phyloP scores from a whole-genome alignment of 2,888 invertebrate species.

The Melipona bicolor region DNA sequence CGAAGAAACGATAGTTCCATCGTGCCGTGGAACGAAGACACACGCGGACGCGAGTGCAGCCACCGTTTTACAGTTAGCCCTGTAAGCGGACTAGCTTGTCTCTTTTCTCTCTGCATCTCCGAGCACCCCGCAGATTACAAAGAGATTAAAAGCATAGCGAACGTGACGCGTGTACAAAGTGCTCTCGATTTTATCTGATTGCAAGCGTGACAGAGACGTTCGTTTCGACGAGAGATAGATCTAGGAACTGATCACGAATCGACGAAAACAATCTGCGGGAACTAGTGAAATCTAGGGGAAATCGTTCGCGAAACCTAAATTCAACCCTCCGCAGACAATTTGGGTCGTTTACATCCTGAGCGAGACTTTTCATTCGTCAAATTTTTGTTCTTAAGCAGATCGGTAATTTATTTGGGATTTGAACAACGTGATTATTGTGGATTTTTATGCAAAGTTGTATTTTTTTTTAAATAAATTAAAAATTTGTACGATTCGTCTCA shows the following conservation, averaged over 20 bases:
- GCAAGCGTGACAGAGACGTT: conserved; percentile 38
- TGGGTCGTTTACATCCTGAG: too few species aligned
- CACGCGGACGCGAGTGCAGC: conserved; percentile 10
- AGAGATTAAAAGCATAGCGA: conserved; percentile 55
- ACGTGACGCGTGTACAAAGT: conserved; percentile 66
- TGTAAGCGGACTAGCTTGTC: conserved; percentile 19
- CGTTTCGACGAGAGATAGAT: not conserved
- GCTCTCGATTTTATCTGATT: conserved; percentile 59
- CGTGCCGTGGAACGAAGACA: conserved; percentile 8
- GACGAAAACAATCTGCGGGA: not conserved
- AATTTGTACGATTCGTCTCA: too few species aligned
- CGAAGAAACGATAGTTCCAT: conserved; percentile 3
- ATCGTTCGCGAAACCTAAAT: not conserved
- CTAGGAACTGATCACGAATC: not conserved
- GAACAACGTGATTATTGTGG: too few species aligned
- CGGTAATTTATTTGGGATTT: too few species aligned
- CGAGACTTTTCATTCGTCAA: too few species aligned
- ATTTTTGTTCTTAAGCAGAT: too few species aligned
- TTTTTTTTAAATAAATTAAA: too few species aligned
- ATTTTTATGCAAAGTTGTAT: too few species aligned
- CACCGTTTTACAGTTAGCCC: conserved; percentile 47
- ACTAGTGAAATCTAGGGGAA: not conserved
- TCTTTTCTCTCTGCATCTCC: conserved; percentile 24
- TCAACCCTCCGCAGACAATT: too few species aligned
- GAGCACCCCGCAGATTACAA: conserved; percentile 44